Base-by-base conservation (phyloP, 1,140 invertebrate genomes). In the Drosophila chauvacae region DNA sequence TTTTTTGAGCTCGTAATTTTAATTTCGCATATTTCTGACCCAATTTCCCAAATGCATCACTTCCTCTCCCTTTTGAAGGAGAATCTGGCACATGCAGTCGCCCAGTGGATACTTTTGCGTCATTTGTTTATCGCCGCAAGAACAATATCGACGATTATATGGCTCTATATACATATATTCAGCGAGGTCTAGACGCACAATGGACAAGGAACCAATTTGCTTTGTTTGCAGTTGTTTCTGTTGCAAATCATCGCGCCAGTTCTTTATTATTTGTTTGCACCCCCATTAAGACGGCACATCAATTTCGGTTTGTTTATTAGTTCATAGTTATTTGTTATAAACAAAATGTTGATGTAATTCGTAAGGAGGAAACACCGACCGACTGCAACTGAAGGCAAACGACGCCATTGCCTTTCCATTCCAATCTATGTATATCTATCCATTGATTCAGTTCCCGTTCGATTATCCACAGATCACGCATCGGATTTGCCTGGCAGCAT, bases 1-100 rank as follows among this genome's bases (percentile, higher is more conserved):
- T 35, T 37, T 45, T 70, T 35, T 16, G 47, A 51, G 35, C 51
- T 70, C 69, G 47, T 69, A 30, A 61, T 76, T 80, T 80, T 70
- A 37, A 48, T 42, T 55, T 87, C 65, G 64, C 80, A 68, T 81
- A 78, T 87, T 75, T 75, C 42, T 88, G 84, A 88, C 84, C 84
- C 85, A 84, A 87, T 88, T 88, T 64, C 44, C 62, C 50, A 57
- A 70, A 70, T 62, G 58, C 55, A 69, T 56, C 58, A 77, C 42
- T 66, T 77, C 64, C 73, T 69, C 63, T 77, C 73, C 73, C 45
- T 61, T 35, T 55, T 53, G n/a, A 35, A 86, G 47, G 63, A 70
- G 39, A 84, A 72, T 48, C 64, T 64, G 75, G 58, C 45, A 56
- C 71, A 75, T 41, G 58, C 39, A 63, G 23, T 35, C 33, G 60